These are phyloP conservation scores for Auanema freiburgensis DNA, from an alignment of 2,888 invertebrate species.

Conservation along the genomic window DNA sequence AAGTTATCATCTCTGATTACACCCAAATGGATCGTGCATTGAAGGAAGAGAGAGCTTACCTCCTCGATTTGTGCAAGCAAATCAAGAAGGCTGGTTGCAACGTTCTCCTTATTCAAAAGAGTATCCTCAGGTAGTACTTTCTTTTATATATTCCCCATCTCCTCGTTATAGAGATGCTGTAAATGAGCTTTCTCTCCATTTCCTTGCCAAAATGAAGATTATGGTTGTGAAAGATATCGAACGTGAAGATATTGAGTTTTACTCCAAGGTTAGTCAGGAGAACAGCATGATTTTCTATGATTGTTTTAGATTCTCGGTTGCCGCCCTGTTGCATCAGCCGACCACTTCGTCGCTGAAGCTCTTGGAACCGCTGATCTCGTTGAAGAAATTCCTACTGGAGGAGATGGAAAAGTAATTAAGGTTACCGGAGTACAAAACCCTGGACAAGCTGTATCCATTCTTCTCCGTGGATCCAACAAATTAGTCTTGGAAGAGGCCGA, in stretches of 20 bases:
- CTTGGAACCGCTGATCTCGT: conserved; percentile 88
- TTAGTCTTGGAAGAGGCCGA: conserved; percentile 87
- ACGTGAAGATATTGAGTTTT: conserved; percentile 94
- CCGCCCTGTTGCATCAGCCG: conserved; percentile 93
- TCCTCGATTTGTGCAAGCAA: conserved; percentile 95
- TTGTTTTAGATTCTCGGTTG: conserved; percentile 57
- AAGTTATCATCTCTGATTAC: conserved; percentile 89
- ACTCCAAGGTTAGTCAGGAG: conserved; percentile 75
- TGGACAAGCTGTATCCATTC: conserved; percentile 87
- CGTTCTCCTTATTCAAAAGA: conserved; percentile 87
- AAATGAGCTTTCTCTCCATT: conserved; percentile 93
- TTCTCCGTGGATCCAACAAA: conserved; percentile 86
- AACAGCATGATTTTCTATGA: not conserved
- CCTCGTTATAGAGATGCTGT: conserved; percentile 83
- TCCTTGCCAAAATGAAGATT: conserved; percentile 96
- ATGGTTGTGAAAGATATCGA: conserved; percentile 97
- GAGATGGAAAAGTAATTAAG: conserved; percentile 84
- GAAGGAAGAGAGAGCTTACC: conserved; percentile 94
- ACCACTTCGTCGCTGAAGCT: conserved; percentile 91
- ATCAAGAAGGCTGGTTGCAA: conserved; percentile 98
- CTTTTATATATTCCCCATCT: conserved; percentile 27
- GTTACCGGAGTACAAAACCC: conserved; percentile 83
- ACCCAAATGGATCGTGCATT: conserved; percentile 99
- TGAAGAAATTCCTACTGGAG: conserved; percentile 87
- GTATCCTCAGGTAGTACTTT: conserved; percentile 74